Percentiles rank a stretch among this genome's conserved stretches.
phyloP scores from a whole-genome alignment of 2,113 vertebrate species.

The Bubo bubo region DNA sequence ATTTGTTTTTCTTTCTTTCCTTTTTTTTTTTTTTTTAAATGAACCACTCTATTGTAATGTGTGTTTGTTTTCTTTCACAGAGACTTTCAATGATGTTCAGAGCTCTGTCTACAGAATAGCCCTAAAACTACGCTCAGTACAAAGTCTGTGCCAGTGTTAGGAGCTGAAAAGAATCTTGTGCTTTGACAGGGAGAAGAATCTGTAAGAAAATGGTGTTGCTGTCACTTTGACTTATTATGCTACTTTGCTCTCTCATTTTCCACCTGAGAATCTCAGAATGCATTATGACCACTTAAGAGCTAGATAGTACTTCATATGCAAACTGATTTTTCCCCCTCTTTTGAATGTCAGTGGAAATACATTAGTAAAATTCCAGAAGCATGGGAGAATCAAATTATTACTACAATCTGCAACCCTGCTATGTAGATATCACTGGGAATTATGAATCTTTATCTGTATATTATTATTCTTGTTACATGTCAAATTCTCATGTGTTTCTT shows the following conservation, averaged over 20 bases:
- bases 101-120: constrained; percentile 80
- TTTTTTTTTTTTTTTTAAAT: background rate
- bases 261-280: background rate
- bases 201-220: background rate
- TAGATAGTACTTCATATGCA: background rate
- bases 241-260: background rate
- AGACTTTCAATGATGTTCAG: constrained; percentile 69
- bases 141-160: constrained; percentile 84
- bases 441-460: background rate
- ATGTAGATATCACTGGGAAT: background rate
- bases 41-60: background rate
- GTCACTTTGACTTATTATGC: background rate
- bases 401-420: background rate
- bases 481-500: background rate
- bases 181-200: background rate
- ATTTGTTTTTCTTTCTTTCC: background rate
- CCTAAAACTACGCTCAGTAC: constrained; percentile 81
- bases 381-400: background rate
- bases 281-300: background rate
- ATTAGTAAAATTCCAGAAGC: background rate
- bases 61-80: constrained; percentile 66
- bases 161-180: background rate
- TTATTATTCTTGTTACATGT: background rate
- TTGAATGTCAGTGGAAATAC: background rate
- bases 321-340: background rate